These are phyloP conservation scores for Phortica okadai DNA, from an alignment of 2,888 invertebrate genomes.

Conservation along the genomic window DNA sequence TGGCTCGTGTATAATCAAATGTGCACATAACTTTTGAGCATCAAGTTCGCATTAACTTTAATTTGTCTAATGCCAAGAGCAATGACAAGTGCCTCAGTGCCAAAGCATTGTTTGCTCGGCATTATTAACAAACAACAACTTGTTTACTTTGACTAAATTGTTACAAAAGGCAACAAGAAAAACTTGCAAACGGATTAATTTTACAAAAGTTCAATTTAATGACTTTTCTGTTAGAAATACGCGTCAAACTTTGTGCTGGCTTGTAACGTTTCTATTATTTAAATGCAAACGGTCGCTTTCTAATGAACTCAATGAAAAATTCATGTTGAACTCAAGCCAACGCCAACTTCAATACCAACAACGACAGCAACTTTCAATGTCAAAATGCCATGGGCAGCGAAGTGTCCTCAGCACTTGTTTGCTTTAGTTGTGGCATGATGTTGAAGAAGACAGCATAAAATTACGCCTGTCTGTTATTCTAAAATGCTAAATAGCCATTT, in stretches of 20 bases:
- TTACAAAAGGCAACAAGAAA: not conserved
- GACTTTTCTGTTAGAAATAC: too few species aligned
- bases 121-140: not conserved
- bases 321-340: slow-evolving; percentile 44
- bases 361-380: slow-evolving; percentile 20
- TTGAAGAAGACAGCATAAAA: not conserved
- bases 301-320: slow-evolving; percentile 64
- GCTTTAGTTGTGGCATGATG: not conserved
- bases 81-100: slow-evolving; percentile 8
- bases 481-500: slow-evolving; percentile 73
- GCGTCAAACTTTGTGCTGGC: too few species aligned
- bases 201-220: slow-evolving; percentile 29
- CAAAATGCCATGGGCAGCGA: slow-evolving; percentile 13
- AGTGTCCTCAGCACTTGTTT: slow-evolving; percentile 6
- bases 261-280: slow-evolving; percentile 26
- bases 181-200: slow-evolving; percentile 43
- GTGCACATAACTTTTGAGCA: slow-evolving; percentile 37
- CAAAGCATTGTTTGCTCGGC: not conserved
- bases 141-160: slow-evolving; percentile 30
- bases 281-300: slow-evolving; percentile 38
- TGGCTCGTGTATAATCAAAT: slow-evolving; percentile 49
- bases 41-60: slow-evolving; percentile 60
- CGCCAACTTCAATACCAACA: not conserved
- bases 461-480: slow-evolving; percentile 49
- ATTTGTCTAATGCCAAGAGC: slow-evolving; percentile 58